Evolutionary conservation across 2,888 invertebrate species (phyloP).

Genomic region (Cylloceria caligata): DNA sequence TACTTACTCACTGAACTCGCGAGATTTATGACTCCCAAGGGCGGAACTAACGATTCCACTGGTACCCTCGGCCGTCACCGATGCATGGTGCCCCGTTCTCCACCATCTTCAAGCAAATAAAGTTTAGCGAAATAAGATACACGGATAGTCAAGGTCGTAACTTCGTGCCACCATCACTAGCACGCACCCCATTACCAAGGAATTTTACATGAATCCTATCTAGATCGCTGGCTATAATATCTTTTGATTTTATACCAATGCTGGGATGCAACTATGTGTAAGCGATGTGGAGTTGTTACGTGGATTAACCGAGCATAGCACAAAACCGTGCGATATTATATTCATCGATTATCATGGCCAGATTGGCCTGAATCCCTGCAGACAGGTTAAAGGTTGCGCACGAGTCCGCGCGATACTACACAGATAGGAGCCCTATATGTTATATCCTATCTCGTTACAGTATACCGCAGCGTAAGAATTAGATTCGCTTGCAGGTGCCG

Average conservation of each 20-base stretch:
- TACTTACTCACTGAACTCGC: constrained; percentile 70
- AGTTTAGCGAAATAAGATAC: constrained; percentile 79
- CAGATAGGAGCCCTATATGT: constrained; percentile 28
- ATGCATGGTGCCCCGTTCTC: constrained; percentile 38
- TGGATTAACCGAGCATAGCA: constrained; percentile 17
- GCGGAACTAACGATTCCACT: constrained; percentile 70
- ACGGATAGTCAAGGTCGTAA: constrained; percentile 78
- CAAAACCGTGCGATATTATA: constrained; percentile 49
- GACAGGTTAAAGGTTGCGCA: constrained; percentile 53
- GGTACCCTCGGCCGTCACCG: constrained; percentile 33
- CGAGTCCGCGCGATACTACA: constrained; percentile 49
- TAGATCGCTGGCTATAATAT: constrained; percentile 68
- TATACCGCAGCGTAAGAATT: constrained; percentile 66
- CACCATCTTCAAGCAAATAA: constrained; percentile 73
- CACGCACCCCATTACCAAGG: constrained; percentile 74
- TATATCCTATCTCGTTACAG: constrained; percentile 50
- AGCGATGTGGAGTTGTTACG: constrained; percentile 5
- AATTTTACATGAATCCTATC: constrained; percentile 75
- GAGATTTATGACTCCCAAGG: constrained; percentile 69
- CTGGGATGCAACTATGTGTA: constrained; percentile 3
- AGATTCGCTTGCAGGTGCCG: constrained; percentile 72
- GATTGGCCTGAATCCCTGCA: constrained; percentile 51
- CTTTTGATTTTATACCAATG: constrained; percentile 25
- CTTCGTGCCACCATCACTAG: constrained; percentile 68
- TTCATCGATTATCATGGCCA: constrained; percentile 60